phyloP scores from a whole-genome alignment of 2,797 vertebrate genomes.

The Capromys pilorides region DNA sequence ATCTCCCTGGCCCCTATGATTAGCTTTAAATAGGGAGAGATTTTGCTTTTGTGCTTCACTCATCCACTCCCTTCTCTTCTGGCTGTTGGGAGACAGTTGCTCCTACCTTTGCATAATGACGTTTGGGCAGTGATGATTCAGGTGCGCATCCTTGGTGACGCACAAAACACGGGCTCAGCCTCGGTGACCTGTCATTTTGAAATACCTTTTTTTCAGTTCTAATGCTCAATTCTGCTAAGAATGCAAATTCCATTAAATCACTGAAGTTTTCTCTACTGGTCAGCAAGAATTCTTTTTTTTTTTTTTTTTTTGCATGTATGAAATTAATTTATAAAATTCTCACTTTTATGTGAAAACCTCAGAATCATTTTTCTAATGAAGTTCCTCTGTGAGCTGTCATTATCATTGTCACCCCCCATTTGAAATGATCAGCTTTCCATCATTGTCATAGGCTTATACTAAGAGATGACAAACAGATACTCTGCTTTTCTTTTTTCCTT shows the following conservation, averaged over 20 bases:
- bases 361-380: neutral
- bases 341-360: neutral
- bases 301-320: neutral
- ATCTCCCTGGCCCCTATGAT: neutral
- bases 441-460: neutral
- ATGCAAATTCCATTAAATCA: neutral
- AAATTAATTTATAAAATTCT: constrained; percentile 48
- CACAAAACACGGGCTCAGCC: constrained; percentile 59
- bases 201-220: constrained; percentile 48
- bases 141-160: constrained; percentile 40
- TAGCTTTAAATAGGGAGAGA: neutral
- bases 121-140: constrained; percentile 68
- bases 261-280: neutral
- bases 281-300: constrained; percentile 10
- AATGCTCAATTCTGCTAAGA: constrained; percentile 54
- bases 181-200: constrained; percentile 52
- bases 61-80: neutral
- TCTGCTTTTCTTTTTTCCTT: neutral
- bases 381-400: neutral
- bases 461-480: neutral
- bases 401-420: neutral
- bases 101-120: neutral
- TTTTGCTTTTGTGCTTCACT: neutral
- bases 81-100: neutral
- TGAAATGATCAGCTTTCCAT: neutral